Evolutionary conservation across 2,797 vertebrate species (phyloP).

Genomic region (Melopsittacus undulatus): DNA sequence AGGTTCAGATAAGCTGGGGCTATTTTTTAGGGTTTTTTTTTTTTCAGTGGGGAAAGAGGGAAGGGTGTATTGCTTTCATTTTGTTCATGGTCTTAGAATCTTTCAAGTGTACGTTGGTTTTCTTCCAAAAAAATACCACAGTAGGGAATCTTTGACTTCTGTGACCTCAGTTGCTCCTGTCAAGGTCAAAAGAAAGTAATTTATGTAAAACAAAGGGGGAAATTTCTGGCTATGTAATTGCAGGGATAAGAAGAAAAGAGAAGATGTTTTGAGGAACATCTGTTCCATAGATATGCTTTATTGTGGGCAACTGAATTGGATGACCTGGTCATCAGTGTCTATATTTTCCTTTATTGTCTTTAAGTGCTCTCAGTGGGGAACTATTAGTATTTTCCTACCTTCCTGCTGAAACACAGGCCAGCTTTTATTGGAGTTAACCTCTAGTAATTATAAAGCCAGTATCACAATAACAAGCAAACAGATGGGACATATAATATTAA

Average conservation of each 20-base stretch:
- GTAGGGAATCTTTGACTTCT: background rate
- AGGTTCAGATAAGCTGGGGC: background rate
- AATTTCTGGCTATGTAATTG: background rate
- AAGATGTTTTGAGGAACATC: background rate
- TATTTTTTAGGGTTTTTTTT: background rate
- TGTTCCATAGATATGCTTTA: background rate
- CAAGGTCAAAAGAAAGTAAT: background rate
- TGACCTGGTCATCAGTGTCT: background rate
- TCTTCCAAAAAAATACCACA: background rate
- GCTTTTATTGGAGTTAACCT: background rate
- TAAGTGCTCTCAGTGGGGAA: background rate
- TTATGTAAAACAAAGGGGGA: background rate
- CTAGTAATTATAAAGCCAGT: background rate
- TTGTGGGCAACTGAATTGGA: background rate
- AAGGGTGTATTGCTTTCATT: background rate
- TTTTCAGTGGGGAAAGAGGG: background rate
- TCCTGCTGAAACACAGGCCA: background rate
- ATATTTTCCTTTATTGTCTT: background rate
- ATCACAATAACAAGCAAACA: slow-evolving; percentile 2
- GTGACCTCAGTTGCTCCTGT: background rate
- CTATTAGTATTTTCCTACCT: background rate
- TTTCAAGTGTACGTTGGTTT: background rate
- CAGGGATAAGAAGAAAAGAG: background rate
- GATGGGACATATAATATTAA: slow-evolving; percentile 13
- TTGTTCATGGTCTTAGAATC: background rate